Base-by-base conservation (phyloP, 1,140 invertebrate genomes). In the Colletes latitarsis region DNA sequence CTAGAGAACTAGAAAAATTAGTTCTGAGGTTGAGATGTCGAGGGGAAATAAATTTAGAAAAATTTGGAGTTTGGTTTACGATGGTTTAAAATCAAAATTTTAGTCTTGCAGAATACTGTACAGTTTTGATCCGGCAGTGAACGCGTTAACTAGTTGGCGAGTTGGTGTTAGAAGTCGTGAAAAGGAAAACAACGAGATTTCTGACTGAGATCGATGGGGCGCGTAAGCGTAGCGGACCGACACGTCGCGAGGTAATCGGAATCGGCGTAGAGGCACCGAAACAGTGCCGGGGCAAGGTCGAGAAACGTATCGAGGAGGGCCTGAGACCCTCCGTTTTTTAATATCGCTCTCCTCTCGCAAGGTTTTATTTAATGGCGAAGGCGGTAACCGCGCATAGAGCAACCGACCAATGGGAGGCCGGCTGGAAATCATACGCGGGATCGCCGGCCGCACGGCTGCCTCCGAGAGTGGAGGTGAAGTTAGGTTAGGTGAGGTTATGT, bases 381-480 rank as follows among this genome's bases (percentile, higher is more conserved):
- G 89, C 90, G 91, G 89, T 90, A 90, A 90, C 84, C 86, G 87
- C 84, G 84, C 88, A 82, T 81, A 76, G 82, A 85, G 80, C 83
- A 73, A 79, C 72, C 88, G 82, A 87, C 91, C 91, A 92, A 92
- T 92, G 71, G 84, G 84, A 87, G 83, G 43, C 49, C 77, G 82
- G 84, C 88, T 91, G 83, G 88, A 91, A 92, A 92, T 92, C 91
- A 92, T 92, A 91, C 91, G 85, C 89, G 86, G 81, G 84, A 87
- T 90, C 88, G 84, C 82, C 69, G 84, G 81, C 82, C 80, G 86
- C 85, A 68, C 89, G 83, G 84, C 82, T 77, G 77, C 81, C 84
- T 79, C 83, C 84, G 70, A 78, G 82, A 85, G 81, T 86, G 84
- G 82, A 88, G 81, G 77, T 85, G 87, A 90, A 82, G 89, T 90